A percentile compares a stretch with the other conserved stretches of the same genome.
Conservation (phyloP, 2,797 vertebrate genomes). For the Hafferia zeledoni region DNA sequence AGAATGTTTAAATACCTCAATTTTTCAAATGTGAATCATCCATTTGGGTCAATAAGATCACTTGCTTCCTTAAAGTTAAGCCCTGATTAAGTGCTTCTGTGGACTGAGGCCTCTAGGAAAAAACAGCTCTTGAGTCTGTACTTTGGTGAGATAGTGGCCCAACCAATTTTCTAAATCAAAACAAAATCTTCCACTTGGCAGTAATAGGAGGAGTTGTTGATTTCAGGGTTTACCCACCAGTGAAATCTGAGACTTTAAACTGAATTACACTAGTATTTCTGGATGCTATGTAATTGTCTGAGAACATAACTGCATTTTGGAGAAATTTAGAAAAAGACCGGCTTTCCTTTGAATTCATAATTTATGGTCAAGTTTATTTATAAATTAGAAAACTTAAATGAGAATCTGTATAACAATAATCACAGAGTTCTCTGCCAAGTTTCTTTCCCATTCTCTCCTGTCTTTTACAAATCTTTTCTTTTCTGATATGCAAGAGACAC, state of each 20-base stretch:
- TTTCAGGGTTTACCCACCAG: not conserved
- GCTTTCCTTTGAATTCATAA: not conserved
- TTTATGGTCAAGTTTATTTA: not conserved
- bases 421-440: not conserved
- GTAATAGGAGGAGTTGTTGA: not conserved
- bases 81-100: slow-evolving; percentile 22
- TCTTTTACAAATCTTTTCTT: not conserved
- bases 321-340: not conserved
- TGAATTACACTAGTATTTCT: not conserved
- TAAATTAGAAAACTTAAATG: not conserved
- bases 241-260: slow-evolving; percentile 18
- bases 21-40: slow-evolving; percentile 3
- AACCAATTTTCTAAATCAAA: slow-evolving; percentile 13
- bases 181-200: slow-evolving; percentile 22
- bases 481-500: not conserved
- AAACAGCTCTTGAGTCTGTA: not conserved
- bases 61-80: slow-evolving; percentile 41
- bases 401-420: not conserved
- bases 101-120: not conserved
- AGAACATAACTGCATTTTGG: not conserved
- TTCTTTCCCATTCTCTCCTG: not conserved
- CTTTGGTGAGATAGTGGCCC: not conserved
- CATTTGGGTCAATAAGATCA: slow-evolving; percentile 30
- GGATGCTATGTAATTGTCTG: not conserved
- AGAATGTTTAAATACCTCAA: slow-evolving; percentile 10